Percentiles rank a stretch among this genome's conserved stretches.
Conservation (phyloP, 1,140 invertebrate species). For the Bombus superbus region DNA sequence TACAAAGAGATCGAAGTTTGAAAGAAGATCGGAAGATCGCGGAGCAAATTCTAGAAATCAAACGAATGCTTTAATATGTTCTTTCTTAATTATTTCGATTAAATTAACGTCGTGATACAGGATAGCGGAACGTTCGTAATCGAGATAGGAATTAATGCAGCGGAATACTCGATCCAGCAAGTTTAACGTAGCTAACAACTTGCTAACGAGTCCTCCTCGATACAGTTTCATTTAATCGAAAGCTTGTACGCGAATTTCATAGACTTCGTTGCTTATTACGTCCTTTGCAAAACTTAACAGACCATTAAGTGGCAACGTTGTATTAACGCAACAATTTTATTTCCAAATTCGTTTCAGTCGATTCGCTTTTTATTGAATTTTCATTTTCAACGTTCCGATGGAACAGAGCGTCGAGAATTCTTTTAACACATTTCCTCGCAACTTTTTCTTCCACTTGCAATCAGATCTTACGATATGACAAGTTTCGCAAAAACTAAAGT, state of each 20-base stretch:
- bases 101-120: not conserved
- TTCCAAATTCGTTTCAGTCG: no score
- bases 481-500: no score
- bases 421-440: no score
- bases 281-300: not conserved
- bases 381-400: no score
- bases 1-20: not conserved
- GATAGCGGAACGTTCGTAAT: constrained; percentile 4
- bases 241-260: not conserved
- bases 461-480: no score
- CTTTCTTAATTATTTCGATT: constrained; percentile 47
- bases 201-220: constrained; percentile 52
- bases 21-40: not conserved
- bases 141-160: constrained; percentile 39
- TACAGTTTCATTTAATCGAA: constrained; percentile 44
- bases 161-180: constrained; percentile 27
- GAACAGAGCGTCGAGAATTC: no score
- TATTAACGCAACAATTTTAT: no score
- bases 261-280: no score
- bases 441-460: no score
- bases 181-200: constrained; percentile 49
- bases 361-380: no score
- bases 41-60: no score
- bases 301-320: no score
- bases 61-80: not conserved